These are phyloP conservation scores for Theocolax elegans DNA, from an alignment of 1,140 invertebrate genomes.

Conservation along the genomic window DNA sequence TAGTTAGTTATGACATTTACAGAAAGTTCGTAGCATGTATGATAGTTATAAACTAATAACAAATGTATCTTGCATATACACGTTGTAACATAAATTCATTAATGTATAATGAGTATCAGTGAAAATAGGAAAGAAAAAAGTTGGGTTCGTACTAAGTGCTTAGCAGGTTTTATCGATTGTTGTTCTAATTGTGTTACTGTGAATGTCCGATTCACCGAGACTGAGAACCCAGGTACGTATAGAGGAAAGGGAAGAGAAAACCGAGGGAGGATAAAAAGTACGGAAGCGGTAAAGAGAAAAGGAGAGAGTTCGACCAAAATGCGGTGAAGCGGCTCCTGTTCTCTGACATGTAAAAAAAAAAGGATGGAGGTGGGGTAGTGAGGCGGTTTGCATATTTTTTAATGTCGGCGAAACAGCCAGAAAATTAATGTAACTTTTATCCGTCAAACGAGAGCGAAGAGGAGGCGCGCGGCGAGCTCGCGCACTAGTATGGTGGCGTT, in stretches of 20 bases:
- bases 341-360: conserved; percentile 57
- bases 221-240: conserved; percentile 46
- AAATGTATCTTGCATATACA: too few relatives aligned
- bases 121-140: too few relatives aligned
- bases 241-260: conserved; percentile 35
- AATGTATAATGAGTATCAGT: too few relatives aligned
- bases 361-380: not conserved
- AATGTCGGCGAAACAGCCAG: conserved; percentile 56
- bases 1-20: too few relatives aligned
- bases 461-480: too few relatives aligned
- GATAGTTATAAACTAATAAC: too few relatives aligned
- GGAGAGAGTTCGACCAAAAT: conserved; percentile 52
- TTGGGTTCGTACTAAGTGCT: conserved; percentile 57
- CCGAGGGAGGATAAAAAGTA: conserved; percentile 19
- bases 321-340: conserved; percentile 45
- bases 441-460: conserved; percentile 45
- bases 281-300: conserved; percentile 33
- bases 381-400: conserved; percentile 65
- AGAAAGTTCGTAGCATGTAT: too few relatives aligned
- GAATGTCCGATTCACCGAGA: conserved; percentile 63
- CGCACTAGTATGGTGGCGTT: too few relatives aligned
- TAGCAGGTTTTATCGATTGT: conserved; percentile 58
- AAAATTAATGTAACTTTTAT: conserved; percentile 61
- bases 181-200: conserved; percentile 66
- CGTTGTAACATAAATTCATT: too few relatives aligned